Evolutionary conservation across 2,888 invertebrate species (phyloP), one percentile per base, ranked within the genome.

Genomic region (Dexiosoma caninum): DNA sequence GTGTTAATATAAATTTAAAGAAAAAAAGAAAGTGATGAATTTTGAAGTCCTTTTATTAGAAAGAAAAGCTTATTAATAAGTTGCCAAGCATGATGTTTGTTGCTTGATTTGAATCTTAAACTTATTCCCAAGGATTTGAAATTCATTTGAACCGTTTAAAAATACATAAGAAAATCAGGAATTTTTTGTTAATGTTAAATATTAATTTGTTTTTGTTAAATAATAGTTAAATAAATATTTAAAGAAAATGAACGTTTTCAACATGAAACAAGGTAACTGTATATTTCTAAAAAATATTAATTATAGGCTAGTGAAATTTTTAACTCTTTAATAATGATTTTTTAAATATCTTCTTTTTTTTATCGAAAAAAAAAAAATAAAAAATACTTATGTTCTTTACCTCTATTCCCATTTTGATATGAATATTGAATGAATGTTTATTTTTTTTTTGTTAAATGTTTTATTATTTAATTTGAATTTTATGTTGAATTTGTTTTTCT

Each of bases 171-270:
- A 76, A 64, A 77, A 77, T 77, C 77, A 77, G 81, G 77, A 81
- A 74, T 75, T 72, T 72, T 79, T 75, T 77, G 72, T 77, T 81
- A 62, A 77, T 64, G 77, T 81, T 80, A 55, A 74, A 78, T 60
- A 78, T 44, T 74, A 74, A 60, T 60, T 78, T 72, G 51, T 71
- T 64, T 69, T 64, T 74, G 60, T 78, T 67, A 78, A 60, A 72
- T 66, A 67, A 72, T 78, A 67, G 67, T 46, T 80, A 76, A 75
- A 57, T 53, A 51, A 53, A 55, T 53, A 62, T 67, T 12, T 14
- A 35, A 35, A 59, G 40, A 76, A 62, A 77, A 81, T 81, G 81
- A 81, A 81, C 81, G 81, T 81, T 81, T 81, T 81, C 81, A 77
- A 77, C 69, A 64, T 51, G 19, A 80, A 71, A 80, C 66, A 76